Percentiles rank a stretch among this genome's conserved stretches.
phyloP scores from a whole-genome alignment of 2,113 vertebrate genomes.

The Phaetusa simplex region DNA sequence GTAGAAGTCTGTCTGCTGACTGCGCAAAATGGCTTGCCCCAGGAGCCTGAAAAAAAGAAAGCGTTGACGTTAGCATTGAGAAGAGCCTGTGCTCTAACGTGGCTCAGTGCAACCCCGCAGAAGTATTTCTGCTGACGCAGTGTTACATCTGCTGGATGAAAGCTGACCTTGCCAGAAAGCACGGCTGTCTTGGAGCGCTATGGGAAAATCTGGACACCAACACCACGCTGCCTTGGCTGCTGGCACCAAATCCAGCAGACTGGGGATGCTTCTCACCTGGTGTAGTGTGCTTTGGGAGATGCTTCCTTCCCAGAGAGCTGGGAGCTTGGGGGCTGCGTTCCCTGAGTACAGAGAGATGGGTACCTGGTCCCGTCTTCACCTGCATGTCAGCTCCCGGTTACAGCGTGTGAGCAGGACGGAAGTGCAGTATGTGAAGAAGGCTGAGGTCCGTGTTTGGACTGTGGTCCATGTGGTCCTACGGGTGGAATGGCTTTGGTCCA shows the following conservation, averaged over 20 bases:
- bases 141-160: neutral
- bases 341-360: neutral
- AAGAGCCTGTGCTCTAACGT: neutral
- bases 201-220: neutral
- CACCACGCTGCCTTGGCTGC: neutral
- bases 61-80: neutral
- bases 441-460: neutral
- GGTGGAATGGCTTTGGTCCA: neutral
- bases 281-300: neutral
- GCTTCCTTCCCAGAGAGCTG: neutral
- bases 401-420: neutral
- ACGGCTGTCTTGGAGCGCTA: neutral
- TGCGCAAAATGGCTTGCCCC: neutral
- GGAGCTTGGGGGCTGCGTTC: neutral
- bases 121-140: neutral
- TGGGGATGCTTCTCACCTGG: neutral
- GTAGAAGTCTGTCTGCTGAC: neutral
- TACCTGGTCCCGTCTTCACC: neutral
- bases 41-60: neutral
- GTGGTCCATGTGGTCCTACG: neutral
- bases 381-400: neutral
- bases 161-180: neutral
- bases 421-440: neutral
- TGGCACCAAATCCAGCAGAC: neutral
- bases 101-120: neutral